A percentile compares a stretch with the other conserved stretches of the same genome.
These are phyloP conservation scores for Drosophila mimetica DNA, from an alignment of 2,888 invertebrate species.

Conservation along the genomic window DNA sequence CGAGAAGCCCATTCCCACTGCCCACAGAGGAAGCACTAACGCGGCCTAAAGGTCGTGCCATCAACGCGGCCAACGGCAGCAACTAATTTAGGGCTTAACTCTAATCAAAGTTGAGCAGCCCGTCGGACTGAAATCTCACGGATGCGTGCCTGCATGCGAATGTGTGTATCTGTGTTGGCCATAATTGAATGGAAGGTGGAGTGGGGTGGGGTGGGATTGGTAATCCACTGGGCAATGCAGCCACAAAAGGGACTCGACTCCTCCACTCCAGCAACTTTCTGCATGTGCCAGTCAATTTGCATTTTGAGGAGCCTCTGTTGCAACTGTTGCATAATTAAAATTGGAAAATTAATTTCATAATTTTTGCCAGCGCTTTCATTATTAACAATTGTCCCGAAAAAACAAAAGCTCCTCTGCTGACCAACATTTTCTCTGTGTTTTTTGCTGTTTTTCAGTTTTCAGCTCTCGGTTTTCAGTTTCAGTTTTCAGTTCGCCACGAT, in stretches of 20 bases:
- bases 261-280: slow-evolving; percentile 42
- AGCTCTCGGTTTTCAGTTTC: slow-evolving; percentile 5
- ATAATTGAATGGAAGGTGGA: slow-evolving; percentile 14
- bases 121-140: slow-evolving; percentile 22
- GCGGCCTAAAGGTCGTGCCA: slow-evolving; percentile 40
- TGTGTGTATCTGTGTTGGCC: slow-evolving; percentile 15
- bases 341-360: slow-evolving; percentile 77
- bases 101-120: slow-evolving; percentile 74
- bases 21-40: slow-evolving; percentile 29
- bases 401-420: slow-evolving; percentile 57
- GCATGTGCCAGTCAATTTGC: slow-evolving; percentile 61
- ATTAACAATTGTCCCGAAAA: slow-evolving; percentile 58
- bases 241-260: slow-evolving; percentile 15
- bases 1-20: slow-evolving; percentile 1
- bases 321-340: slow-evolving; percentile 77
- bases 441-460: slow-evolving; percentile 14
- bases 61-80: slow-evolving; percentile 47
- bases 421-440: slow-evolving; percentile 37
- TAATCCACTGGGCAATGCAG: slow-evolving; percentile 24
- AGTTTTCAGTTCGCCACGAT: slow-evolving; percentile 14
- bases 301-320: slow-evolving; percentile 51
- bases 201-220: neutral
- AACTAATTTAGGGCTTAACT: slow-evolving; percentile 77
- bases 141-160: slow-evolving; percentile 20
- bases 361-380: slow-evolving; percentile 64